Conservation (phyloP, 30 jellyfish, hydroid and myxozoan genomes). For the Hydractinia echinata region DNA sequence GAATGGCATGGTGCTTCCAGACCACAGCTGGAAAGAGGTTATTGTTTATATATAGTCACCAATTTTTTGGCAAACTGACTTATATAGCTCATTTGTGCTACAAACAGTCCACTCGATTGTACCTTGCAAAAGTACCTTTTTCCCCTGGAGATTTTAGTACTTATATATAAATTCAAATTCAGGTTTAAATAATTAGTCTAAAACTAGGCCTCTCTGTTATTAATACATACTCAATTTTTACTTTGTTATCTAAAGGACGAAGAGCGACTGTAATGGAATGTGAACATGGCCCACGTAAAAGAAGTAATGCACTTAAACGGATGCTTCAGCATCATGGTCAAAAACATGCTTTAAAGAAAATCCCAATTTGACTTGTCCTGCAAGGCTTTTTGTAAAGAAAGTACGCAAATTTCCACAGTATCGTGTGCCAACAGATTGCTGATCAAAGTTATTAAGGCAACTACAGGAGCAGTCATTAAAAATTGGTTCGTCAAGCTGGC, state of each 20-base stretch:
- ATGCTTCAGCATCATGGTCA: constrained; percentile 66
- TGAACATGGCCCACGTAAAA: constrained; percentile 97
- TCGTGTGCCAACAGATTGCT: constrained; percentile 59
- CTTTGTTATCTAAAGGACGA: constrained; percentile 53
- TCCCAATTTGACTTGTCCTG: constrained; percentile 89
- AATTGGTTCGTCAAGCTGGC: constrained; percentile 67
- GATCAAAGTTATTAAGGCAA: constrained; percentile 64
- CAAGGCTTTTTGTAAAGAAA: constrained; percentile 80
- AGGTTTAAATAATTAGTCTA: background rate
- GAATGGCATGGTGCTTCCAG: no score
- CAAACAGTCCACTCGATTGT: no score
- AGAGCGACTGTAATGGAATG: constrained; percentile 96
- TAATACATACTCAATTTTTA: background rate
- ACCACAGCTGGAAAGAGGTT: no score
- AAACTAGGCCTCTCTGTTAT: background rate
- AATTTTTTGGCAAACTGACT: no score
- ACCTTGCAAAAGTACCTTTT: background rate
- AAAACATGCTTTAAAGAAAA: constrained; percentile 52
- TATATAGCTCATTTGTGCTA: no score
- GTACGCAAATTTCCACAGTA: constrained; percentile 90
- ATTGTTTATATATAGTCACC: no score
- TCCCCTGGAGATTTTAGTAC: background rate
- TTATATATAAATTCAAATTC: background rate
- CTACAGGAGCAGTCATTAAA: constrained; percentile 84
- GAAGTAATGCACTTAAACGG: constrained; percentile 82